Conservation (phyloP, 2,797 vertebrate genomes). For the Mus minutoides region DNA sequence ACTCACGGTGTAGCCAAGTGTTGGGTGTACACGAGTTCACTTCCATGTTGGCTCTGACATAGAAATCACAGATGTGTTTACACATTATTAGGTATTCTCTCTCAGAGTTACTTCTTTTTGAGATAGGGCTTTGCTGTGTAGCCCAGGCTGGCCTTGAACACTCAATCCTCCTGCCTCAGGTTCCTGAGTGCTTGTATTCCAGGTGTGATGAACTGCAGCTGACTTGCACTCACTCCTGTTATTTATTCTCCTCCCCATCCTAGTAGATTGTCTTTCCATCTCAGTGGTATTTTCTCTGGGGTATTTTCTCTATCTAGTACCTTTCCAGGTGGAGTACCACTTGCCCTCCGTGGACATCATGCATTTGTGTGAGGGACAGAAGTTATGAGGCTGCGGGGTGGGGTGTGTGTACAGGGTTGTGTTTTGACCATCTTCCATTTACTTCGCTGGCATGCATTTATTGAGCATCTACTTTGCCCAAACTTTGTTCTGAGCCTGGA, state of each 20-base stretch:
- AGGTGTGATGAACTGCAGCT: neutral
- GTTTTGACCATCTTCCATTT: neutral
- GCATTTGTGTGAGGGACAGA: neutral
- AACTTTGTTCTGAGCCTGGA: neutral
- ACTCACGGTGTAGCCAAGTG: neutral
- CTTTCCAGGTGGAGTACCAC: constrained; percentile 31
- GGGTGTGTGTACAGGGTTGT: neutral
- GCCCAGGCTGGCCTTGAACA: neutral
- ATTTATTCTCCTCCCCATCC: neutral
- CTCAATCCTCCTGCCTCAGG: neutral
- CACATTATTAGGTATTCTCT: neutral
- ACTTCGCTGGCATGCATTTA: neutral
- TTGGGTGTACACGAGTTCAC: neutral
- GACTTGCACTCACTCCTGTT: neutral
- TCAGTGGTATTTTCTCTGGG: neutral
- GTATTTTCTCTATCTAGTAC: neutral
- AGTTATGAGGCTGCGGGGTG: neutral
- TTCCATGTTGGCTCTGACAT: neutral
- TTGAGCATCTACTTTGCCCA: constrained; percentile 66
- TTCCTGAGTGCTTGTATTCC: neutral
- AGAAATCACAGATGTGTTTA: constrained; percentile 11
- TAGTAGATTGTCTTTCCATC: neutral
- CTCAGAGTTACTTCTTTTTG: neutral
- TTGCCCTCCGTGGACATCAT: neutral
- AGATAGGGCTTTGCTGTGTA: neutral